Base-by-base conservation (phyloP, 1,140 invertebrate genomes). In the Solenopsis fugax region DNA sequence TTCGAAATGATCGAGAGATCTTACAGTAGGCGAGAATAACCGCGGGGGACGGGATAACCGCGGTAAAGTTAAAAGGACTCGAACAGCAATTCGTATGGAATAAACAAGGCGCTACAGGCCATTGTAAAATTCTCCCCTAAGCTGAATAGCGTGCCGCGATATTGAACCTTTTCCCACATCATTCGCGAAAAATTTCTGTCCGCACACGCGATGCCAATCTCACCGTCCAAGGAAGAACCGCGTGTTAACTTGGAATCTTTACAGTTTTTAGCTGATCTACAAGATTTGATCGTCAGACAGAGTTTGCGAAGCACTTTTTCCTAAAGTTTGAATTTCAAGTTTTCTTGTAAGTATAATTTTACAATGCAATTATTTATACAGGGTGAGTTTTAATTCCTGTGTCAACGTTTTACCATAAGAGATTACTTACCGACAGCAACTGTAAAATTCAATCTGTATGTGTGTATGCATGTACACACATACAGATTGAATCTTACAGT, bases 121-220 rank as follows among this genome's bases (percentile, higher is more conserved):
- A 84, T 92, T 90, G 72, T 64, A 65, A 72, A 67, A n/a, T 65
- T 5, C 16, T 21, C 16, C 29, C 67, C 34, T 89, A 85, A 85
- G 82, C 73, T 78, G 73, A 85, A 90, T 91, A 69, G 89, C 87
- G 87, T 85, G 84, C 50, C 45, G 16, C 12, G n/a, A 54, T 82
- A 88, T 64, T 41, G 71, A 52, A 45, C 62, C 34, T 81, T 76
- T 75, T 54, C 62, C 78, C 12, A 64, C 18, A 13, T 0, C 9
- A 2, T 45, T 54, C 54, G 24, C 24, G 24, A 24, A 48, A 71
- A 50, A 80, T 64, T 13, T n/a, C 21, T 37, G 24, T 24, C 45
- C 50, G 21, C 52, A 41, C 80, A 82, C 67, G 80, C 80, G 67
- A 82, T 73, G 16, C 18, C 54, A 10, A 52, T 21, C 13, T n/a